phyloP scores from a whole-genome alignment of 2,797 vertebrate species.

The Tenualosa thibaudeaui region DNA sequence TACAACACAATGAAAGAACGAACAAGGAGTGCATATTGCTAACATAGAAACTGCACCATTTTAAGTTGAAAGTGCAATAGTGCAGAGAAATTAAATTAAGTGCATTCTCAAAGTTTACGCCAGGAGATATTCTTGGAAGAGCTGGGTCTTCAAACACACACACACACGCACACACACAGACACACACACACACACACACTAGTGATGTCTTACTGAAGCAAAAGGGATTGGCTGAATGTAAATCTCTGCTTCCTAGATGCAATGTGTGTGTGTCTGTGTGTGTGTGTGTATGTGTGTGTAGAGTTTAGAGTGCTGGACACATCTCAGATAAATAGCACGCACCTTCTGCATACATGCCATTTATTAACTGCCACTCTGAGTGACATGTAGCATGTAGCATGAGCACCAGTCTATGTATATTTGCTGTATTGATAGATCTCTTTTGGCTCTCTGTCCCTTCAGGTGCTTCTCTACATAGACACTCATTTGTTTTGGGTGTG shows the following conservation, averaged over 20 bases:
- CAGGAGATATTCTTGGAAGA: too few species aligned
- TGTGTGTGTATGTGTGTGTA: background rate
- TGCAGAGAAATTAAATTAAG: too few species aligned
- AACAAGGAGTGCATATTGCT: too few species aligned
- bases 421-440: constrained; percentile 8
- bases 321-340: constrained; percentile 1
- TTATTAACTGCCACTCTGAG: background rate
- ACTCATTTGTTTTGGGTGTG: background rate
- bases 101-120: too few species aligned
- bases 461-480: background rate
- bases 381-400: background rate
- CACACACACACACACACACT: background rate
- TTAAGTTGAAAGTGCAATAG: too few species aligned
- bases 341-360: background rate
- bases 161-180: background rate
- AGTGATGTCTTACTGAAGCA: background rate
- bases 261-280: background rate
- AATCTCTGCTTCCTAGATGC: background rate
- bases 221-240: background rate
- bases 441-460: background rate
- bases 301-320: background rate
- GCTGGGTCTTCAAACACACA: too few species aligned
- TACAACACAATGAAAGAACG: too few species aligned
- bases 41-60: too few species aligned
- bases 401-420: background rate